Evolutionary conservation across 1,140 invertebrate species (phyloP).

Genomic region (Thalassaphorura encarpata): DNA sequence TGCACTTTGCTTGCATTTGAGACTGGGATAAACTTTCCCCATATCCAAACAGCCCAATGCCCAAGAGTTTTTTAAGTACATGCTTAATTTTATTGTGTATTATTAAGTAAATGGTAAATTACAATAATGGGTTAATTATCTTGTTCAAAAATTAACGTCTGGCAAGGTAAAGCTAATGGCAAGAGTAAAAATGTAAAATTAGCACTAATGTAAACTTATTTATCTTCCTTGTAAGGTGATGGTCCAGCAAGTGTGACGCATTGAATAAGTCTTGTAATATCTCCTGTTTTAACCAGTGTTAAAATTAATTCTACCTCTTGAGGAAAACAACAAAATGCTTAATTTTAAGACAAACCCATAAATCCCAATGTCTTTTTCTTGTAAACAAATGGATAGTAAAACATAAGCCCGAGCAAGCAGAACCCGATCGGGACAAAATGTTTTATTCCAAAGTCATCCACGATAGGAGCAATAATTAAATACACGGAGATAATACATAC

Average conservation of each 20-base stretch:
- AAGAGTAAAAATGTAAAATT: no score
- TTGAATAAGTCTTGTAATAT: background rate
- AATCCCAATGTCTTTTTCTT: background rate
- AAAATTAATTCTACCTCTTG: no score
- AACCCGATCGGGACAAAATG: background rate
- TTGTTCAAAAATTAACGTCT: no score
- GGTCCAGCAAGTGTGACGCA: background rate
- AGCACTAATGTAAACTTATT: background rate
- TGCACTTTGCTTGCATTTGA: no score
- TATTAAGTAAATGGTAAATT: no score
- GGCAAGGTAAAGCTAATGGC: no score
- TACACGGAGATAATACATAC: background rate
- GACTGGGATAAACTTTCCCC: no score
- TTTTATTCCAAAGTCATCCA: background rate
- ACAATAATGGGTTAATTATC: no score
- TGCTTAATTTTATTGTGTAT: no score
- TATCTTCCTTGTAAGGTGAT: slow-evolving; percentile 4
- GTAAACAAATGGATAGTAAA: background rate
- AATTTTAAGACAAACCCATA: background rate
- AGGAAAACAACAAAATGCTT: no score
- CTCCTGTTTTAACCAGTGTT: background rate
- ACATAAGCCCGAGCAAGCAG: background rate
- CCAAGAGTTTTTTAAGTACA: no score
- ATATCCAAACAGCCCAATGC: no score
- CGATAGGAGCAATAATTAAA: background rate